Evolutionary conservation across 2,113 vertebrate species (phyloP), one percentile per base, ranked within the genome.

Genomic region (Aptenodytes forsteri): DNA sequence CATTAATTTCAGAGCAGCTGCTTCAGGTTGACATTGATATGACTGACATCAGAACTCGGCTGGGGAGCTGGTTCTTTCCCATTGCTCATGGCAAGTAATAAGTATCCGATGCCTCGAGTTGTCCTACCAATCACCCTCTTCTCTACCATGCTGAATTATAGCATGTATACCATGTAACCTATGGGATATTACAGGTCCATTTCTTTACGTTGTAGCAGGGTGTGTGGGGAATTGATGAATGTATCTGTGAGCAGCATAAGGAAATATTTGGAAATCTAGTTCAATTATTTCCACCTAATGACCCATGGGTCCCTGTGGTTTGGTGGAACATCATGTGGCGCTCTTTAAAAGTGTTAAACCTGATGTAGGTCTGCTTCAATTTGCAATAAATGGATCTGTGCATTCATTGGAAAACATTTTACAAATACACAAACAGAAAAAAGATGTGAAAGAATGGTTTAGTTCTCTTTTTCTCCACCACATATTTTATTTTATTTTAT

Each of bases 1-100:
- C 85, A 97, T 90, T 78, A 29, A 92, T 87, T 94, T 95, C 78
- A 80, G 46, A 86, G 85, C 67, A 92, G 62, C n/a, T 73, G 78
- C 62, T 91, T 65, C 42, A 77, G 54, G 46, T 22, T 81, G 76
- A 75, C 72, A 36, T 44, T 81, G 29, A 86, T 73, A 49, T 36
- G 47, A 38, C 6, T 59, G 75, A 62, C 46, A 66, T 46, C 36
- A 38, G 81, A 72, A 38, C 47, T 79, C 5, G 1, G 17, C 42
- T 49, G 40, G 22, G 36, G 12, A 93, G 50, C 13, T 16, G 11
- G 12, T 34, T 55, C 12, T 61, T 70, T 76, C 32, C 22, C 26
- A 16, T 20, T 67, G 42, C 29, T 86, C 15, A 7, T 11, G 27
- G 52, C 23, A 76, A 59, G 58, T 5, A 54, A 44, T 17, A 87